phyloP scores from a whole-genome alignment of 2,113 vertebrate genomes.

The Podocnemis expansa region DNA sequence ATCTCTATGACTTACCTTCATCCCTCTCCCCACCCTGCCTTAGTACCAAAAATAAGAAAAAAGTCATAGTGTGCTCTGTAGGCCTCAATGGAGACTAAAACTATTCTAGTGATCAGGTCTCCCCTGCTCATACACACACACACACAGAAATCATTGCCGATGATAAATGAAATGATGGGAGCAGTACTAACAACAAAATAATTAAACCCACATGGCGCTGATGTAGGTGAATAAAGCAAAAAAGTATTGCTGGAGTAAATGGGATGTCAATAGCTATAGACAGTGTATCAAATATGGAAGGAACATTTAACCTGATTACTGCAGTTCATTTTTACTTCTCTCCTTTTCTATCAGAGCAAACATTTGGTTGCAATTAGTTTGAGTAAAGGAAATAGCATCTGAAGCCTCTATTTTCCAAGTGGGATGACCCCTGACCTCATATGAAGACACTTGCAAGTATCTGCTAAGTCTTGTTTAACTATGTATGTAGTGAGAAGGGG shows the following conservation, averaged over 20 bases:
- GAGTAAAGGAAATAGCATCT: constrained; percentile 68
- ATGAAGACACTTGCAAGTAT: constrained; percentile 61
- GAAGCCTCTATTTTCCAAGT: constrained; percentile 69
- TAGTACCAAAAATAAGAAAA: neutral
- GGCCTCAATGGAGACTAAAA: neutral
- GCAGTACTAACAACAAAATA: constrained; percentile 44
- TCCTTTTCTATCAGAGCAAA: constrained; percentile 42
- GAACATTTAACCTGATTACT: constrained; percentile 45
- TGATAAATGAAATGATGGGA: constrained; percentile 22
- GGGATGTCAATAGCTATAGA: neutral
- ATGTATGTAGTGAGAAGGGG: neutral
- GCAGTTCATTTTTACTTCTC: constrained; percentile 24
- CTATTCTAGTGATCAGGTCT: neutral
- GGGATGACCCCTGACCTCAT: constrained; percentile 55
- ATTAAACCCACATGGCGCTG: constrained; percentile 33
- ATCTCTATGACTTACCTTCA: neutral
- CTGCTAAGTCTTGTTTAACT: constrained; percentile 32
- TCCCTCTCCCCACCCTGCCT: neutral
- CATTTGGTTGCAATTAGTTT: constrained; percentile 74
- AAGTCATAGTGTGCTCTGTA: neutral
- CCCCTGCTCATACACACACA: neutral
- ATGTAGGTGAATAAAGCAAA: neutral
- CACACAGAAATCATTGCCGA: neutral
- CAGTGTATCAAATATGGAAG: constrained; percentile 43
- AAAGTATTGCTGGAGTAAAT: neutral